Percentiles rank a stretch among this genome's conserved stretches.
Conservation (phyloP, 2,113 vertebrate species). For the Phrynosoma platyrhinos region DNA sequence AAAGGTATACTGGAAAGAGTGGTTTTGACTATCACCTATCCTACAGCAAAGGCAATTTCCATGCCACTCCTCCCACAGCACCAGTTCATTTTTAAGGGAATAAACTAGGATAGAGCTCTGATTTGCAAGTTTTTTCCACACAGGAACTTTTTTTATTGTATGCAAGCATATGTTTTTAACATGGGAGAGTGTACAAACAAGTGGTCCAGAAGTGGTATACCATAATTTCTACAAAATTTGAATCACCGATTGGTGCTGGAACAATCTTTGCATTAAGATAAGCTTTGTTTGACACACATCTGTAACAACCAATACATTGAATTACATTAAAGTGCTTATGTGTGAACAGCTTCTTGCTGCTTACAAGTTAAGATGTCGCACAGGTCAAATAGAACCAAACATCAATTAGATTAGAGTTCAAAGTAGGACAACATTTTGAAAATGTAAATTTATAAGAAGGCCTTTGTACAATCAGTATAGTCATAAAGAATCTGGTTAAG, state of each 20-base stretch:
- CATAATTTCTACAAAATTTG: not conserved
- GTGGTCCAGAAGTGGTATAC: not conserved
- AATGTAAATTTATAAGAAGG: not conserved
- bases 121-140: not conserved
- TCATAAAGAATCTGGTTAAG: not conserved
- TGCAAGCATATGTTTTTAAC: too few species aligned
- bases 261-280: not conserved
- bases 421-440: not conserved
- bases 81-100: too few species aligned
- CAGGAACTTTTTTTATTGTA: not conserved
- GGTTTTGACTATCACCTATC: too few species aligned
- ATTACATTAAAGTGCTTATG: conserved; percentile 9
- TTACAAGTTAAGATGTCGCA: not conserved
- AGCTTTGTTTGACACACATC: conserved; percentile 20
- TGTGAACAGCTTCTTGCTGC: conserved; percentile 2
- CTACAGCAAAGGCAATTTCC: too few species aligned
- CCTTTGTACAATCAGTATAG: not conserved
- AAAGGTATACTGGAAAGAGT: too few species aligned
- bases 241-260: not conserved
- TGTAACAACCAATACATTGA: not conserved
- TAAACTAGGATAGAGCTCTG: not conserved
- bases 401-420: not conserved
- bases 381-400: not conserved
- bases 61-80: too few species aligned
- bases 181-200: not conserved